phyloP scores from a whole-genome alignment of 1,140 invertebrate genomes.

The Zaprionus gabonicus region DNA sequence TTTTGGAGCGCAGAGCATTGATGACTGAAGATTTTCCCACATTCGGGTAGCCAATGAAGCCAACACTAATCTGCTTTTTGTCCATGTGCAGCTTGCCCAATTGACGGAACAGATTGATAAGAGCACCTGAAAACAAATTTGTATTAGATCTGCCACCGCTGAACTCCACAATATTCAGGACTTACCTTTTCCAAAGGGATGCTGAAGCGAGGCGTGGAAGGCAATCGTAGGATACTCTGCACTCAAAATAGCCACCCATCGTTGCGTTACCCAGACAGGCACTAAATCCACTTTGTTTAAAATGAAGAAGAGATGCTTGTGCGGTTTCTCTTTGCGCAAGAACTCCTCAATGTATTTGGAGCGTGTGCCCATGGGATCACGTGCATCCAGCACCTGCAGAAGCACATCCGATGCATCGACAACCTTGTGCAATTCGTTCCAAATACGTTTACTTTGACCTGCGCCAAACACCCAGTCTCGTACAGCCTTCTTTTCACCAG shows the following conservation, averaged over 20 bases:
- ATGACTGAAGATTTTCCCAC: constrained; percentile 99
- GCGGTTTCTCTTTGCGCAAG: constrained; percentile 94
- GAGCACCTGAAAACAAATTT: constrained; percentile 86
- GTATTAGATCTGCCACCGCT: background rate
- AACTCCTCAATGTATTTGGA: constrained; percentile 97
- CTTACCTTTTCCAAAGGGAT: constrained; percentile 97
- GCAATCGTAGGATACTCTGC: constrained; percentile 98
- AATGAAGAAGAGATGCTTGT: constrained; percentile 98
- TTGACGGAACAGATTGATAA: constrained; percentile 98
- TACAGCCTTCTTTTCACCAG: constrained; percentile 89
- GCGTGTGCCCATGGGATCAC: constrained; percentile 97
- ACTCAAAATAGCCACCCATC: constrained; percentile 97
- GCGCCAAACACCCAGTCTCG: constrained; percentile 95
- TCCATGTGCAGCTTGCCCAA: constrained; percentile 98
- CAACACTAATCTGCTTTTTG: constrained; percentile 99
- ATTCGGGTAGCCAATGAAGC: constrained; percentile 99
- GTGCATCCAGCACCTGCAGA: constrained; percentile 96
- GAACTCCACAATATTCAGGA: background rate
- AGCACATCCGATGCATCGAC: constrained; percentile 99
- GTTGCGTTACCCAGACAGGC: constrained; percentile 98
- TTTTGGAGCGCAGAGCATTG: constrained; percentile 97
- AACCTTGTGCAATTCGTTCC: constrained; percentile 99
- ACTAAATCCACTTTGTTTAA: constrained; percentile 98
- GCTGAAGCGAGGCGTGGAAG: constrained; percentile 98
- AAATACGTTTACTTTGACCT: constrained; percentile 98